phyloP scores from a whole-genome alignment of 2,113 vertebrate genomes.

The Gadus macrocephalus region DNA sequence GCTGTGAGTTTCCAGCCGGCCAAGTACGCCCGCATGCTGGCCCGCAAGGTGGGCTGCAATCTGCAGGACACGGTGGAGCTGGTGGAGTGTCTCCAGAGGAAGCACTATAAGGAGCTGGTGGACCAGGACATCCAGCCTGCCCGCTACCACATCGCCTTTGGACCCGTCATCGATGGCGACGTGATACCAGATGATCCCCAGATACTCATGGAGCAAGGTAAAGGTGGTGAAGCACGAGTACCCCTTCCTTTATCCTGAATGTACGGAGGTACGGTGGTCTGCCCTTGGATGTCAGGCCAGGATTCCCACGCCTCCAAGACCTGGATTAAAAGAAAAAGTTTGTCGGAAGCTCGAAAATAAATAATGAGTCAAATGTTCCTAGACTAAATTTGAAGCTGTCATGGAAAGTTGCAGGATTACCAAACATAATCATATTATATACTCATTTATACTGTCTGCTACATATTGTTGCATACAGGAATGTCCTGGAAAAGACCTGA shows the following conservation, averaged over 20 bases:
- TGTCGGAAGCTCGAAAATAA: too few species aligned
- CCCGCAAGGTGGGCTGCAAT: slow-evolving; percentile 96
- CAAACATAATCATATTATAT: too few species aligned
- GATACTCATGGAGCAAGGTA: slow-evolving; percentile 96
- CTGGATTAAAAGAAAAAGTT: too few species aligned
- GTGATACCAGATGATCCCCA: slow-evolving; percentile 98
- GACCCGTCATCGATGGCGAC: slow-evolving; percentile 97
- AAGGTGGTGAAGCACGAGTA: too few species aligned
- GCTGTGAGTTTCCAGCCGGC: slow-evolving; percentile 97
- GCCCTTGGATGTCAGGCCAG: background rate
- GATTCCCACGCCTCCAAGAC: background rate
- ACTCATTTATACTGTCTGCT: too few species aligned
- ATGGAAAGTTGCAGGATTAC: too few species aligned
- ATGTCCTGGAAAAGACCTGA: too few species aligned
- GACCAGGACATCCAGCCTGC: slow-evolving; percentile 98
- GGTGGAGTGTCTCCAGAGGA: slow-evolving; percentile 92
- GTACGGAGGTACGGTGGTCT: too few species aligned
- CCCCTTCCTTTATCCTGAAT: background rate
- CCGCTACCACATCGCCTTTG: slow-evolving; percentile 97
- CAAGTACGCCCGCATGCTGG: slow-evolving; percentile 94
- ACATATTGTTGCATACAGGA: too few species aligned
- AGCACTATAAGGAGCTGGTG: slow-evolving; percentile 96
- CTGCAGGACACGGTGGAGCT: slow-evolving; percentile 92
- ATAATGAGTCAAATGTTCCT: too few species aligned
- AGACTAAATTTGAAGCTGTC: too few species aligned